Evolutionary conservation across 2,797 vertebrate species (phyloP), one percentile per base, ranked within the genome.

Genomic region (Sebastes cheni): DNA sequence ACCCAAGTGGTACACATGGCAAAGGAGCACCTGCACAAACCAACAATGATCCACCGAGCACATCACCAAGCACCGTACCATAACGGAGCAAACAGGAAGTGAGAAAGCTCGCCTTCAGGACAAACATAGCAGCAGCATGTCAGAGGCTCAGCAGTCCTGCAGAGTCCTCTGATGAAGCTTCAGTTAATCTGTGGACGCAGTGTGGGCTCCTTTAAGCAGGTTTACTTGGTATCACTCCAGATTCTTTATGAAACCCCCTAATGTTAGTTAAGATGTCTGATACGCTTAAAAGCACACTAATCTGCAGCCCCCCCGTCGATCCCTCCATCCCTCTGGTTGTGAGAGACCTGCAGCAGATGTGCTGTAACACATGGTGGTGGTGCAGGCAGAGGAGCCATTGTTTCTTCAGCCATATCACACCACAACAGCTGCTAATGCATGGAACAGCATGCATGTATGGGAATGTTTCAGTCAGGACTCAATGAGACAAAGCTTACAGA

Each of bases 261-360:
- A 67, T 80, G 72, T 61, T 69, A 77, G 64, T 80, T 80, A 89
- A 88, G 81, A 90, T 77, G 80, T 87, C 83, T 78, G 83, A 86
- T 84, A 82, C 22, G 62, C 70, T 87, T 82, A 86, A 65, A 86
- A 60, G 67, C 68, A 8, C 52, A 30, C 61, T 86, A 81, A 81
- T 79, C 74, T 82, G 61, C 27, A 72, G 66, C 46, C 20, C 36
- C 55, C 72, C 11, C 55, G 14, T 64, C 65, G 10, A 10, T 59
- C 42, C 58, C 46, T 77, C 39, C 13, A 42, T 42, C 39, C 13
- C 39, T 42, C 39, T 42, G 39, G 39, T 42, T 42, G 13, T 42
- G 39, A 18, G 42, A 74, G 56, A 58, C 67, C 71, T 72, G 67
- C 77, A 69, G 72, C 50, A 67, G 60, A 67, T 67, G 56, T 66